Conservation (phyloP, 2,888 invertebrate genomes). For the Ormia ochracea region DNA sequence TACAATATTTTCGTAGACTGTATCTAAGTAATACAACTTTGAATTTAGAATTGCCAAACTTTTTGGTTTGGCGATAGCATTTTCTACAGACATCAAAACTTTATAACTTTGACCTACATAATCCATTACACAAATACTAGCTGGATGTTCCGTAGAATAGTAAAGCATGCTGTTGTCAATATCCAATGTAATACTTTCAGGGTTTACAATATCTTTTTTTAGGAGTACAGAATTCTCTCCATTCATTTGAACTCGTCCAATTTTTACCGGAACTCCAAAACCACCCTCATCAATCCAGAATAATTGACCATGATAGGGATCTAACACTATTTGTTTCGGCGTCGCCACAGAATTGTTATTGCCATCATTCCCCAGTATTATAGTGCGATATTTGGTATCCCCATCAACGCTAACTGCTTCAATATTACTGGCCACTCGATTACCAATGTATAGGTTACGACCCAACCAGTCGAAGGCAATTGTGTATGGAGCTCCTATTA, state of each 20-base stretch:
- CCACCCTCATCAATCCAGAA: slow-evolving; percentile 99
- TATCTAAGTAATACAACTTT: slow-evolving; percentile 91
- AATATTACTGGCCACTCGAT: slow-evolving; percentile 91
- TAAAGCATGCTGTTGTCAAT: slow-evolving; percentile 89
- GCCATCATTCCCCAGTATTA: slow-evolving; percentile 93
- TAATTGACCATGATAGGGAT: slow-evolving; percentile 94
- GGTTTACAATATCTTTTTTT: slow-evolving; percentile 83
- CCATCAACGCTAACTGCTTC: slow-evolving; percentile 92
- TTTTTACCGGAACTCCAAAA: slow-evolving; percentile 90
- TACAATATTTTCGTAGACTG: slow-evolving; percentile 91
- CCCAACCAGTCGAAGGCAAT: slow-evolving; percentile 98
- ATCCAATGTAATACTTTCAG: slow-evolving; percentile 91
- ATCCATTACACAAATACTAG: slow-evolving; percentile 83
- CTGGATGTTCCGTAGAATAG: slow-evolving; percentile 89
- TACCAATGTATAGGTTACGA: slow-evolving; percentile 94
- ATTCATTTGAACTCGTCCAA: slow-evolving; percentile 95
- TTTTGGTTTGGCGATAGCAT: slow-evolving; percentile 87
- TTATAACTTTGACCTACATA: slow-evolving; percentile 84
- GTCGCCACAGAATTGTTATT: slow-evolving; percentile 89
- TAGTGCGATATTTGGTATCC: slow-evolving; percentile 87
- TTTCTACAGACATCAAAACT: slow-evolving; percentile 82
- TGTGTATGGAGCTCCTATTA: slow-evolving; percentile 92
- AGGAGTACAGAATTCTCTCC: slow-evolving; percentile 88
- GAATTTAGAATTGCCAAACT: slow-evolving; percentile 89
- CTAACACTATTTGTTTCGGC: slow-evolving; percentile 91